Conservation (phyloP, 2,113 vertebrate species). For the Entomyzon cyanotis region DNA sequence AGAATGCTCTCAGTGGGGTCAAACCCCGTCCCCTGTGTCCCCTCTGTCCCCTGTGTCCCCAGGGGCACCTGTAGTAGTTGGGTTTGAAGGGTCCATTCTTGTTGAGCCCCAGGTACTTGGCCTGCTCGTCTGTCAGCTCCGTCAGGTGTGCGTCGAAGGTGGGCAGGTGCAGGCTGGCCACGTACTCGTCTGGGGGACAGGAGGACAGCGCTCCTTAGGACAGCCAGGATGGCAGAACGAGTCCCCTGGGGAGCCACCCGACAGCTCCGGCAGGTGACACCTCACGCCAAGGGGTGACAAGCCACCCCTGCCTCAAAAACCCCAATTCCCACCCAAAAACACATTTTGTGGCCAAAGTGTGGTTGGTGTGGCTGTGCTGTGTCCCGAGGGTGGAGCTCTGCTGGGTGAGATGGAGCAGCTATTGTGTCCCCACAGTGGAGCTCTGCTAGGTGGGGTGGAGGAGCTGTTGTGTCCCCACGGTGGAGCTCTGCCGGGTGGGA, state of each 20-base stretch:
- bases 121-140: slow-evolving; percentile 94
- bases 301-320: neutral
- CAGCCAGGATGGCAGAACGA: no score
- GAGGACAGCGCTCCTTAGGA: neutral
- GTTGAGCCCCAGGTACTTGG: slow-evolving; percentile 97
- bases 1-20: rapidly evolving
- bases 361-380: rapidly evolving
- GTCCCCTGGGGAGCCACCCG: rapidly evolving
- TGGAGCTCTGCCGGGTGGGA: neutral
- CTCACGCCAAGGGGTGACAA: neutral
- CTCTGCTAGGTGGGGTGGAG: neutral
- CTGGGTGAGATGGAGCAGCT: neutral
- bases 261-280: neutral
- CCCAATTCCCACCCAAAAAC: rapidly evolving
- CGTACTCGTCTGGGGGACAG: slow-evolving; percentile 88
- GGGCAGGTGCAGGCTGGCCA: slow-evolving; percentile 95
- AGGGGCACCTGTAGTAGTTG: slow-evolving; percentile 93
- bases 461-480: no score
- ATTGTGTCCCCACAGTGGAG: no score
- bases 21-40: rapidly evolving
- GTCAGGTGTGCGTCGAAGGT: slow-evolving; percentile 98
- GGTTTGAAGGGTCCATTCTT: slow-evolving; percentile 99
- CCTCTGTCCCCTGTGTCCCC: rapidly evolving
- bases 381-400: neutral
- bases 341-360: rapidly evolving